Evolutionary conservation across 2,797 vertebrate genomes (phyloP), one percentile per base, ranked within the genome.

Genomic region (Gastrophryne carolinensis): DNA sequence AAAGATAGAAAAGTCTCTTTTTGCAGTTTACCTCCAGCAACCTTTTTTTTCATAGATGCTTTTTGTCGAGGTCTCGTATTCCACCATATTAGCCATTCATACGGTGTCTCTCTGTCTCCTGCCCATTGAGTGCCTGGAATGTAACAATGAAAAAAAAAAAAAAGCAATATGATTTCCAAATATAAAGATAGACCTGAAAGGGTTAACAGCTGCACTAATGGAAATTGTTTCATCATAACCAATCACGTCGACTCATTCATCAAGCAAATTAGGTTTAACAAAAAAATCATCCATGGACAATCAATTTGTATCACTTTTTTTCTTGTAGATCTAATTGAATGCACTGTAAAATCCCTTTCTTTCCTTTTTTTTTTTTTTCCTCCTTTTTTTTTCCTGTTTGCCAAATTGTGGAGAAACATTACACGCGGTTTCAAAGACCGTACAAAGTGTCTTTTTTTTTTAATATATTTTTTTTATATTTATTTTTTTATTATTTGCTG

Each of bases 321-420:
- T 84, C 26, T 82, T 75, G 83, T 82, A 84, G 80, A 88, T 80
- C 60, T 64, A 79, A 86, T 88, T 81, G 85, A 86, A 84, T 80
- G 85, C 82, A 83, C 86, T 88, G 82, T 86, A 87, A 84, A 87
- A 81, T 86, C 84, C 84, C 81, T 82, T 79, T 57, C 13, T 82
- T 84, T 81, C 73, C 35, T 21, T 80, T n/a, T 82, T 84, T 15
- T 73, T 47, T 23, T 21, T 56, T 9, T 24, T 3, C 10, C 3
- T 19, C 2, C 13, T 34, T 68, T 30, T 21, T 19, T 83, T 15
- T 68, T 58, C 19, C 61, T 49, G 63, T 82, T 89, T 81, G 82
- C 91, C 91, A 91, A 93, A 91, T 86, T 89, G 84, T 86, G 84
- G 71, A 87, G 82, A 85, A 83, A 79, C 80, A 84, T 87, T 83